Percentiles rank a stretch among this genome's conserved stretches.
Evolutionary conservation across 2,888 invertebrate species (phyloP).

Genomic region (Trissoscelio sp.): DNA sequence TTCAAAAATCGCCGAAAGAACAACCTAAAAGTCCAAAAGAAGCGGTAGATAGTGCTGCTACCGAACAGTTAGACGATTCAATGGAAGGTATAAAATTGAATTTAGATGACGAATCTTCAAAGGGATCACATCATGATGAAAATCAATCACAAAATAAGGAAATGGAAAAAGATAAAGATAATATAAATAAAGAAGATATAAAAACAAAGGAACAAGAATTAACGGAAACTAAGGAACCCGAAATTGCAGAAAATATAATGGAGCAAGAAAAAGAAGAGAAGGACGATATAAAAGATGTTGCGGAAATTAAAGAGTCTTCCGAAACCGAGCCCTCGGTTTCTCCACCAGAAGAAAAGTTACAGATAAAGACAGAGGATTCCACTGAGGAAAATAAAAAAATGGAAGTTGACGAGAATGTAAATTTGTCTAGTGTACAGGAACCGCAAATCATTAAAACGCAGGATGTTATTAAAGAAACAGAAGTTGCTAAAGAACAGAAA

Average conservation of each 20-base stretch:
- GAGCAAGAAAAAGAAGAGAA: background rate
- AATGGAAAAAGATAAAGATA: slow-evolving; percentile 31
- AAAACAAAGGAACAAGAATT: slow-evolving; percentile 29
- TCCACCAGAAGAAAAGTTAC: slow-evolving; percentile 35
- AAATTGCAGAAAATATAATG: slow-evolving; percentile 1
- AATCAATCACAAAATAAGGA: slow-evolving; percentile 37
- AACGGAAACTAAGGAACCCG: slow-evolving; percentile 27
- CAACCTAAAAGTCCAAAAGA: slow-evolving; percentile 23
- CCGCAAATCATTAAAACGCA: background rate
- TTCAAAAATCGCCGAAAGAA: background rate
- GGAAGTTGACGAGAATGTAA: slow-evolving; percentile 35
- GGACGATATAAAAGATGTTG: background rate
- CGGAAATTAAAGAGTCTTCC: slow-evolving; percentile 11
- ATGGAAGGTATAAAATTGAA: slow-evolving; percentile 32
- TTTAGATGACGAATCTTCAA: slow-evolving; percentile 14
- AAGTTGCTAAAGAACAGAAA: background rate
- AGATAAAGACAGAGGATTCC: slow-evolving; percentile 11
- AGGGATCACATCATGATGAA: slow-evolving; percentile 46
- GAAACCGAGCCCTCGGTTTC: background rate
- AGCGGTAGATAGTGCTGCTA: slow-evolving; percentile 15
- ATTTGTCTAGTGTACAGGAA: slow-evolving; percentile 29
- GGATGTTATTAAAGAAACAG: slow-evolving; percentile 12
- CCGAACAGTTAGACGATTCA: slow-evolving; percentile 32
- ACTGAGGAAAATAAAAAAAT: slow-evolving; percentile 32
- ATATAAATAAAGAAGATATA: background rate